These are phyloP conservation scores for Himalopsyche tibetana DNA, from an alignment of 2,888 invertebrate species.

Conservation along the genomic window DNA sequence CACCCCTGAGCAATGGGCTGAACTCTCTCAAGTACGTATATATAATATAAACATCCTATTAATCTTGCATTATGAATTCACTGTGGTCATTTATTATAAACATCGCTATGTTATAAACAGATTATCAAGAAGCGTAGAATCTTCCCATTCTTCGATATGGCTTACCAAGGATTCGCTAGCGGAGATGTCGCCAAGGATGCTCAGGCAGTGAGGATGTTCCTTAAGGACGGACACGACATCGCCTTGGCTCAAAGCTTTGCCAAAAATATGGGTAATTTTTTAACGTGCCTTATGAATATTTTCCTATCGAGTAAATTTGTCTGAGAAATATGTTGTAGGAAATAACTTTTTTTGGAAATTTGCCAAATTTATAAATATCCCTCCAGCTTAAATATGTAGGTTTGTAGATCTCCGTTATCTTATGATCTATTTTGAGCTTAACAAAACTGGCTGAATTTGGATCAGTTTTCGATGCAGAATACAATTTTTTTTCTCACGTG, in stretches of 20 bases:
- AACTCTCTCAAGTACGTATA: slow-evolving; percentile 82
- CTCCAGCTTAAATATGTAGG: slow-evolving; percentile 14
- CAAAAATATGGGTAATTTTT: slow-evolving; percentile 91
- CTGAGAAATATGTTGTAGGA: not conserved
- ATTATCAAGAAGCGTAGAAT: slow-evolving; percentile 88
- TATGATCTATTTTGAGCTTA: not conserved
- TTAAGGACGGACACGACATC: slow-evolving; percentile 91
- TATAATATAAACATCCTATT: slow-evolving; percentile 3
- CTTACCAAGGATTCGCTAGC: slow-evolving; percentile 97
- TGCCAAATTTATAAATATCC: slow-evolving; percentile 18
- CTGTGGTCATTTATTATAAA: not conserved
- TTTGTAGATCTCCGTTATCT: not conserved
- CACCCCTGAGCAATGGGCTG: slow-evolving; percentile 90
- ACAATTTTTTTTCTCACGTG: not conserved
- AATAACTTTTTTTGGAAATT: not conserved
- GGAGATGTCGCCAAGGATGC: slow-evolving; percentile 93
- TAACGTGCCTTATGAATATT: not conserved
- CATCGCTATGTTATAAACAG: slow-evolving; percentile 67
- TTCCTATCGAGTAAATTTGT: too few species aligned
- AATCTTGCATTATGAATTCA: not conserved
- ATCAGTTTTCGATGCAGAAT: not conserved
- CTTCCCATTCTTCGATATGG: slow-evolving; percentile 98
- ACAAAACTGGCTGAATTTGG: not conserved
- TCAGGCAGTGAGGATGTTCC: slow-evolving; percentile 90
- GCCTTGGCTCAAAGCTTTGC: slow-evolving; percentile 96